Evolutionary conservation across 37 sponge, comb jelly and placozoan species (phyloP).

Genomic region (Ianthella basta): DNA sequence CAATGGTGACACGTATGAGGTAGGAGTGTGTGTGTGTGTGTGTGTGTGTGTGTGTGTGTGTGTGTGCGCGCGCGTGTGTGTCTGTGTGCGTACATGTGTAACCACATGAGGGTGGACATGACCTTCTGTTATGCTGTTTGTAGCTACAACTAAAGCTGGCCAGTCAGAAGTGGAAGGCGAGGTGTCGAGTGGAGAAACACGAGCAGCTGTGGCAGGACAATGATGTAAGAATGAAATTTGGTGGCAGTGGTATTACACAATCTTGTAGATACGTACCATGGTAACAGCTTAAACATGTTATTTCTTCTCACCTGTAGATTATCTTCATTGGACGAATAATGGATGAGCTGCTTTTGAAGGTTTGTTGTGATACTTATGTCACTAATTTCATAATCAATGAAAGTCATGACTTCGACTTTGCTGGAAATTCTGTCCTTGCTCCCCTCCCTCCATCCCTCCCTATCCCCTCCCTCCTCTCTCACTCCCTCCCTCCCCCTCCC

Average conservation of each 20-base stretch:
- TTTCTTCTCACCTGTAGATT: conserved; percentile 47
- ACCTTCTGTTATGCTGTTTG: neutral
- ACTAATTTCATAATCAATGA: too few relatives aligned
- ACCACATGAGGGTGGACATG: too few relatives aligned
- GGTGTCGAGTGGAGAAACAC: conserved; percentile 54
- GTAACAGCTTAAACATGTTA: neutral
- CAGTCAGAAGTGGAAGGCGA: conserved; percentile 81
- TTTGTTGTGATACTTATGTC: neutral
- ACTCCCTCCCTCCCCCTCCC: too few relatives aligned
- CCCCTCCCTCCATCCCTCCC: too few relatives aligned
- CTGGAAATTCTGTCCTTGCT: too few relatives aligned
- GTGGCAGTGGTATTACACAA: neutral
- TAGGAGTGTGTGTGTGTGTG: conserved; percentile 8
- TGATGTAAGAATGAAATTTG: conserved; percentile 48
- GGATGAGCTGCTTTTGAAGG: conserved; percentile 72
- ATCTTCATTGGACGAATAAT: conserved; percentile 63
- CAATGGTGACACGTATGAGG: conserved; percentile 16
- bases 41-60: neutral
- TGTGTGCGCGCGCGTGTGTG: conserved; percentile 20
- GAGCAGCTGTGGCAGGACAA: conserved; percentile 80
- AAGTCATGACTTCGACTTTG: too few relatives aligned
- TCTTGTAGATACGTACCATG: neutral
- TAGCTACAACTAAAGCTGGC: conserved; percentile 60
- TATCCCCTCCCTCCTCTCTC: too few relatives aligned
- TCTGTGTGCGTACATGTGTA: neutral